Evolutionary conservation across 2,797 vertebrate genomes (phyloP).

Genomic region (Adrianichthys oophorus): DNA sequence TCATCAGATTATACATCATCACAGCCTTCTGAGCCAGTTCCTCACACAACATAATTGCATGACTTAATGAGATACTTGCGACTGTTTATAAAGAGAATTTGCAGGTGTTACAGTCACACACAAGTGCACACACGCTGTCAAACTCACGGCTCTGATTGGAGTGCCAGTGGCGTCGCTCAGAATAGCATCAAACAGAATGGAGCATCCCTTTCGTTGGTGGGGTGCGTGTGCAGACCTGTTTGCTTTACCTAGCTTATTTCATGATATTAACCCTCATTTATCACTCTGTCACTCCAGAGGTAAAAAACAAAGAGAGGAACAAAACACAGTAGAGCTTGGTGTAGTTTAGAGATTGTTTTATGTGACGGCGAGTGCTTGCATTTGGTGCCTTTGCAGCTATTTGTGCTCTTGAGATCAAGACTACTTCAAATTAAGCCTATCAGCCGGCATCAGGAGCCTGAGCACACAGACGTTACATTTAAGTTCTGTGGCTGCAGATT

Average conservation of each 20-base stretch:
- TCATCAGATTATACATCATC: slow-evolving; percentile 10
- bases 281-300: slow-evolving; percentile 62
- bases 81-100: slow-evolving; percentile 50
- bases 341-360: slow-evolving; percentile 12
- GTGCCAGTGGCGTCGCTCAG: slow-evolving; percentile 47
- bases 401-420: background rate
- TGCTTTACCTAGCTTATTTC: slow-evolving; percentile 55
- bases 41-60: slow-evolving; percentile 9
- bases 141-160: slow-evolving; percentile 37
- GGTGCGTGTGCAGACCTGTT: slow-evolving; percentile 64
- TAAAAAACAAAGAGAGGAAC: slow-evolving; percentile 42
- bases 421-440: background rate
- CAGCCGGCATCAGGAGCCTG: too few relatives aligned
- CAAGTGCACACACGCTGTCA: slow-evolving; percentile 12
- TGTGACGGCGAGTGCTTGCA: slow-evolving; percentile 12
- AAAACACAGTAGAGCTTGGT: slow-evolving; percentile 41
- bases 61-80: slow-evolving; percentile 44
- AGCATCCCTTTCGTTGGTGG: slow-evolving; percentile 37
- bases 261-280: slow-evolving; percentile 60
- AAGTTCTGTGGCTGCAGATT: too few relatives aligned
- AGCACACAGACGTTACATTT: too few relatives aligned
- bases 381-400: slow-evolving; percentile 2
- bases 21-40: slow-evolving; percentile 5
- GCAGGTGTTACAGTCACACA: slow-evolving; percentile 34
- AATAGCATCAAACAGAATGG: slow-evolving; percentile 69